phyloP scores from a whole-genome alignment of 2,888 invertebrate species.

The Andrena praecox region DNA sequence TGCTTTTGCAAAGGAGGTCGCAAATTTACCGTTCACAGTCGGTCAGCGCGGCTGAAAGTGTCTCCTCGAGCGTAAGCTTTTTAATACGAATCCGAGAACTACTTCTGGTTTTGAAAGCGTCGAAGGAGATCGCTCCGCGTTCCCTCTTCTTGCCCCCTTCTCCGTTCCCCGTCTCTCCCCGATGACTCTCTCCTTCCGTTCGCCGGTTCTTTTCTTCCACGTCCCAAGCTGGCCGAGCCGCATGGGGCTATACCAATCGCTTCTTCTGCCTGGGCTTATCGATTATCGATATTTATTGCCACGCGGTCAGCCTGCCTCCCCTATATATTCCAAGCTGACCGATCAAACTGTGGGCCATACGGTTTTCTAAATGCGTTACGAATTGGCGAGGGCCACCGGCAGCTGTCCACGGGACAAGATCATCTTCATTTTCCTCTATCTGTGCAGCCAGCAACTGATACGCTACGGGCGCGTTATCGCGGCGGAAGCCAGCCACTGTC shows the following conservation, averaged over 20 bases:
- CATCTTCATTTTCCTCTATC: slow-evolving; percentile 13
- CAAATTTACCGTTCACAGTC: slow-evolving; percentile 75
- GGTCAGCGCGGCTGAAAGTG: slow-evolving; percentile 73
- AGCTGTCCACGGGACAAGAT: slow-evolving; percentile 16
- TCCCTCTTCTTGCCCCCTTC: not conserved
- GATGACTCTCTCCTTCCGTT: not conserved
- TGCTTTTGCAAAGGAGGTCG: slow-evolving; percentile 74
- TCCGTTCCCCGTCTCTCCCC: not conserved
- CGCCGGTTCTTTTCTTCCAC: slow-evolving; percentile 54
- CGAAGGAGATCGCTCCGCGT: slow-evolving; percentile 59
- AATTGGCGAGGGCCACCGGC: slow-evolving; percentile 44
- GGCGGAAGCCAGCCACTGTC: slow-evolving; percentile 8
- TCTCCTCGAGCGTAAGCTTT: slow-evolving; percentile 75
- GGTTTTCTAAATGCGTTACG: slow-evolving; percentile 62
- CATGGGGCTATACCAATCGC: slow-evolving; percentile 72
- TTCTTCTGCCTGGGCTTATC: slow-evolving; percentile 72
- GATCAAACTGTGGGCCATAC: slow-evolving; percentile 62
- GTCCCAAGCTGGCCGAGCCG: slow-evolving; percentile 62
- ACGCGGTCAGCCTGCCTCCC: slow-evolving; percentile 75
- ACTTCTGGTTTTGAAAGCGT: slow-evolving; percentile 77
- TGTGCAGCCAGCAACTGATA: slow-evolving; percentile 8
- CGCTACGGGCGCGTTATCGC: slow-evolving; percentile 8
- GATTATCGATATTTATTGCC: slow-evolving; percentile 82
- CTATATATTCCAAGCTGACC: slow-evolving; percentile 71
- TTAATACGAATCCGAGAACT: slow-evolving; percentile 77